Evolutionary conservation across 2,888 invertebrate genomes (phyloP).

Genomic region (Hydroisotoma schaefferi): DNA sequence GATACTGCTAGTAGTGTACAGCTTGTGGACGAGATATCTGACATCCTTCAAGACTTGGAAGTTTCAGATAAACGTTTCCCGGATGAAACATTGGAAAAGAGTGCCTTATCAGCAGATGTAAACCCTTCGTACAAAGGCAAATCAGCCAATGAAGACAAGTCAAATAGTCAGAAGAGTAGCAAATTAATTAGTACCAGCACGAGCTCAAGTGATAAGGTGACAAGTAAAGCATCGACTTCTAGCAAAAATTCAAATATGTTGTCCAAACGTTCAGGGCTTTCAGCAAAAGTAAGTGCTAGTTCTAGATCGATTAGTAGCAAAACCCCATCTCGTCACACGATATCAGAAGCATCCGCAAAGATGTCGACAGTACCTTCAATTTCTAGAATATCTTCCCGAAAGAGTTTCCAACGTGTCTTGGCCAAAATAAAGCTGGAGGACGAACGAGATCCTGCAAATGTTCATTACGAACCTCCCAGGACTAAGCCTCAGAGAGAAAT

Average conservation of each 20-base stretch:
- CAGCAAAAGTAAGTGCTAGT: neutral
- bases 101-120: no score
- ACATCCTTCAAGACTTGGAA: constrained; percentile 22
- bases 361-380: no score
- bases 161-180: neutral
- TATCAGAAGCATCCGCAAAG: neutral
- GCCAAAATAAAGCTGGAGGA: constrained; percentile 1
- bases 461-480: constrained; percentile 2
- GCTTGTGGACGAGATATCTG: constrained; percentile 22
- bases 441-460: neutral
- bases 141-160: no score
- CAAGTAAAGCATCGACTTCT: neutral
- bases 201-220: neutral
- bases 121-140: no score
- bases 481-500: constrained; percentile 28
- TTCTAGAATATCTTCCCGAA: neutral
- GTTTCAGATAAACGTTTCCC: constrained; percentile 2
- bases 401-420: constrained; percentile 2
- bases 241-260: no score
- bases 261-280: neutral
- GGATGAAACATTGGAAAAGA: neutral
- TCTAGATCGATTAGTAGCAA: neutral
- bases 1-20: constrained; percentile 19
- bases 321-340: no score
- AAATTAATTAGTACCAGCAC: neutral